A percentile compares a stretch with the other conserved stretches of the same genome.
phyloP scores from a whole-genome alignment of 2,113 vertebrate genomes.

The Oenanthe oenanthe region DNA sequence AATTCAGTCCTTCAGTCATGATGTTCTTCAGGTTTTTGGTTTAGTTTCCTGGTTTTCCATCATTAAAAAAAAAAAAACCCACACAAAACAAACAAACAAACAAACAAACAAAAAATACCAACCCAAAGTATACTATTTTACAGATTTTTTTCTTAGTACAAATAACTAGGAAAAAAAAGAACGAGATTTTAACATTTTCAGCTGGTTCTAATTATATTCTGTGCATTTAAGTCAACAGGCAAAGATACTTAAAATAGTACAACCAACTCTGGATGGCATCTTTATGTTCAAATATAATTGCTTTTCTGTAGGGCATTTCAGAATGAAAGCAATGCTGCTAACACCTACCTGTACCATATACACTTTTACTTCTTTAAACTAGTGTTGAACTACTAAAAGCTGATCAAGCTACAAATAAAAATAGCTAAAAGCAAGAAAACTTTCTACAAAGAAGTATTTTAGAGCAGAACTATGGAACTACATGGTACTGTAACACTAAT shows the following conservation, averaged over 20 bases:
- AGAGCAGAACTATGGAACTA: background rate
- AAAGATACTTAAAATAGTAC: background rate
- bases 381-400: background rate
- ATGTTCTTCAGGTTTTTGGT: background rate
- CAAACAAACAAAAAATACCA: background rate
- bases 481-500: background rate
- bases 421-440: background rate
- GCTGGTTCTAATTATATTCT: background rate
- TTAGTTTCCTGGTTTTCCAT: background rate
- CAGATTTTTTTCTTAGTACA: background rate
- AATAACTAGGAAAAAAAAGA: background rate
- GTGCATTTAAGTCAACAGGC: background rate
- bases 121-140: background rate
- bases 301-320: background rate
- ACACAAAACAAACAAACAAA: too few species aligned
- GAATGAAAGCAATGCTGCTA: background rate
- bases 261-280: background rate
- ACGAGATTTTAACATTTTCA: background rate
- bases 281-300: background rate
- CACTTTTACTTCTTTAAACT: background rate
- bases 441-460: background rate
- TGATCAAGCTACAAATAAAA: background rate
- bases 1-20: background rate
- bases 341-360: background rate
- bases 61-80: background rate